Evolutionary conservation across 2,888 invertebrate species (phyloP), one percentile per base, ranked within the genome.

Genomic region (Ligdia adustata): DNA sequence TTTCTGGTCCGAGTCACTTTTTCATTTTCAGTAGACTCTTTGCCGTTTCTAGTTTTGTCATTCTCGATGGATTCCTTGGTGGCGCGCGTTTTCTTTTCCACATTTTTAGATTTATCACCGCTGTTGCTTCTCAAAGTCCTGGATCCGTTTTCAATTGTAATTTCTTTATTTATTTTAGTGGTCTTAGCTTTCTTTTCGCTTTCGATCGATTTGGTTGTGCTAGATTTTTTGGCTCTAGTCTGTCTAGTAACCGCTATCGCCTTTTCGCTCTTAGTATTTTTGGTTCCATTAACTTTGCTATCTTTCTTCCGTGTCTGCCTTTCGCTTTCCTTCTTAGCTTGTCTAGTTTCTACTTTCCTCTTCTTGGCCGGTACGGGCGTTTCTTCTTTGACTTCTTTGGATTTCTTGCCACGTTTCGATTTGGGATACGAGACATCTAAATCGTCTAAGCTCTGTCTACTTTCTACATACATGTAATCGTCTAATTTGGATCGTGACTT

Each of bases 21-120:
- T 11, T 88, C 86, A 32, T 90, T 90, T 48, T 90, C 89, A 34
- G 89, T 89, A 0, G 89, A 89, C 52, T 90, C 89, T 48, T 89
- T 89, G 1, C 82, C 80, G 1, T 71, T 66, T 32, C 84, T 62
- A 5, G 65, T 72, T 40, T 74, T 85, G 7, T 86, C 84, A 20
- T 86, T 89, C 47, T 88, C 50, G 35, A 84, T 82, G 0, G 86
- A 87, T 52, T 88, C 87, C 45, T 87, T 88, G 1, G 82, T 77
- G 1, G 69, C 65, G 33, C 84, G 64, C 6, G 65, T 71, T 44
- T 75, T 52, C 22, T 37, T 37, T 11, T 40, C 37, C 12, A 11
- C 5, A 16, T 5, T 22, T 9, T 9, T 41, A 9, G 37, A 3
- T 18, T 47, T 40, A 1, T 33, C 42, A 6, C 31, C 35, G 24